These are phyloP conservation scores for Catonia carolina DNA, from an alignment of 2,888 invertebrate species.

Conservation along the genomic window DNA sequence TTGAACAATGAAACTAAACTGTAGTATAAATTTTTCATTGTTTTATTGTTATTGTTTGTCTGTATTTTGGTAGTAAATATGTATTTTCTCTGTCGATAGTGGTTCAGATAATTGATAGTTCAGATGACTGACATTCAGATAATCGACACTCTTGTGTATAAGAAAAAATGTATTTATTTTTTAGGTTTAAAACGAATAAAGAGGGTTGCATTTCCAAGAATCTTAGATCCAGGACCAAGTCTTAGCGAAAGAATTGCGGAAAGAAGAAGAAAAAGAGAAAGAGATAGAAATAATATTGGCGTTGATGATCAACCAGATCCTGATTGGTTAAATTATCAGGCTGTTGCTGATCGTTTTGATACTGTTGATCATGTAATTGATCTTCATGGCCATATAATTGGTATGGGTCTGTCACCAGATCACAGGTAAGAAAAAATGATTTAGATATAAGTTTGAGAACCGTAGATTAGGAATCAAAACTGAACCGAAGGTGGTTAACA, in stretches of 20 bases:
- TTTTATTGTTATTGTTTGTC: too few relatives aligned
- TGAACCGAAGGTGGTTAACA: too few relatives aligned
- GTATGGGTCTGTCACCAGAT: slow-evolving; percentile 79
- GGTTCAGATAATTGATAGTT: too few relatives aligned
- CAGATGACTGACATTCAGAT: too few relatives aligned
- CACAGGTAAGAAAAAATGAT: slow-evolving; percentile 49
- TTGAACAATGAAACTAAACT: too few relatives aligned
- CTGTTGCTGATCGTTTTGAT: slow-evolving; percentile 63
- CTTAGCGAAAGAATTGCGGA: slow-evolving; percentile 59
- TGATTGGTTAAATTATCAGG: slow-evolving; percentile 60
- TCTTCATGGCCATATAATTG: slow-evolving; percentile 78
- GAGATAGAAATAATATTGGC: slow-evolving; percentile 34
- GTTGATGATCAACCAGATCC: slow-evolving; percentile 49
- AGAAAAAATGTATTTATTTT: too few relatives aligned
- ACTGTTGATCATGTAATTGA: slow-evolving; percentile 73
- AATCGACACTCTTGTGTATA: too few relatives aligned
- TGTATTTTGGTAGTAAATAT: too few relatives aligned
- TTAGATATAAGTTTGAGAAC: too few relatives aligned
- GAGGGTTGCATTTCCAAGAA: slow-evolving; percentile 59
- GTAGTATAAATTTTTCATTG: too few relatives aligned
- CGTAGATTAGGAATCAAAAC: too few relatives aligned
- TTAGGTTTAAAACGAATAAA: slow-evolving; percentile 62
- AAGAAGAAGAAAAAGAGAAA: slow-evolving; percentile 48
- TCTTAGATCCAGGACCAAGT: slow-evolving; percentile 60
- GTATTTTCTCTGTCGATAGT: too few relatives aligned